Evolutionary conservation across 1,140 invertebrate species (phyloP), one percentile per base, ranked within the genome.

Genomic region (Sinella curviseta): DNA sequence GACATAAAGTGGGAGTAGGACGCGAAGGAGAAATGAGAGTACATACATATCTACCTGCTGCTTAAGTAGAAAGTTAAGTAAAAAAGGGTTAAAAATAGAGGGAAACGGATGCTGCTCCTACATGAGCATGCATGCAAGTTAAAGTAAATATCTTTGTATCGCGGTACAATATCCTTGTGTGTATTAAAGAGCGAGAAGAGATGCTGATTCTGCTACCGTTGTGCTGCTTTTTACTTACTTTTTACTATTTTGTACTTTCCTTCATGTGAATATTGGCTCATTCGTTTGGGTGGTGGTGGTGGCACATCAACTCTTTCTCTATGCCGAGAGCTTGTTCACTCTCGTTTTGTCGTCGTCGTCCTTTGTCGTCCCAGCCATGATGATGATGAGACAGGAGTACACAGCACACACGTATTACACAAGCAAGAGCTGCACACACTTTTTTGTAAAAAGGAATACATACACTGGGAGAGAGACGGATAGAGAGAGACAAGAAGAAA

Each of bases 31-130:
- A 12, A 12, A 20, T 48, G n/a, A n/a, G n/a, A n/a, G n/a, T 48
- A 48, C 39, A 48, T 20, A 48, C 20, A 48, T 48, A 48, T 48
- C 39, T 48, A 48, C 8, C 39, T 48, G 20, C 39, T 48, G 39
- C 39, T 48, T 48, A 70, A 70, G 65, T 70, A 70, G 65, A 70
- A 70, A 70, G 65, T 70, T 70, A 70, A 33, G 65, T 70, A 70
- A 70, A 70, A 33, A 65, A 65, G 24, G 14, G 57, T 65, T 65
- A 65, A 26, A 26, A 65, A 14, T 8, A 48, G 20, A 20, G 20
- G 39, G 20, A 48, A 48, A 12, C 20, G 39, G 39, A 26, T 65
- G 57, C 57, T n/a, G 8, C 4, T n/a, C 14, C 16, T 65, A 17
- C 57, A 65, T n/a, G 26, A 65, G 4, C 16, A 26, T 65, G 57